phyloP scores from a whole-genome alignment of 2,888 invertebrate species.

The Apotomis betuletana region DNA sequence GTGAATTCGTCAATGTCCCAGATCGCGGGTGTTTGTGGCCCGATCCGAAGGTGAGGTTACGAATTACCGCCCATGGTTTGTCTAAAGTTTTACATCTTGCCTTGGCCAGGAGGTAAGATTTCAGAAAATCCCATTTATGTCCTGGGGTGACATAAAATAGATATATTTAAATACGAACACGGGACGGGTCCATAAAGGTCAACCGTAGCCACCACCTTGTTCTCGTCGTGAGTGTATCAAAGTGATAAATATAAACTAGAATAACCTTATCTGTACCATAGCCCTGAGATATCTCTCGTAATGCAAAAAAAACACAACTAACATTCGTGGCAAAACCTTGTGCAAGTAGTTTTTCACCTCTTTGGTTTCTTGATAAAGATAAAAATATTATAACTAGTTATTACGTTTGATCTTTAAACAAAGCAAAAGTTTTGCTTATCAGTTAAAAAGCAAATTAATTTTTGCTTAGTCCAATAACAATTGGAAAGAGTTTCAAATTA shows the following conservation, averaged over 20 bases:
- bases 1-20: too few species aligned
- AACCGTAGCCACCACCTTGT: slow-evolving; percentile 19
- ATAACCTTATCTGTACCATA: slow-evolving; percentile 1
- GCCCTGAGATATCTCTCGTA: slow-evolving; percentile 16
- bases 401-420: slow-evolving; percentile 2
- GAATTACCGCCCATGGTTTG: too few species aligned
- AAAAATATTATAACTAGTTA: neutral
- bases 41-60: too few species aligned
- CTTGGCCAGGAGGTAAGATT: too few species aligned
- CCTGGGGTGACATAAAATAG: neutral
- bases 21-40: too few species aligned
- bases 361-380: slow-evolving; percentile 3
- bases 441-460: slow-evolving; percentile 26
- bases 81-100: too few species aligned
- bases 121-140: too few species aligned
- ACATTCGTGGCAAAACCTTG: slow-evolving; percentile 5
- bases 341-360: neutral
- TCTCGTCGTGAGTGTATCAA: slow-evolving; percentile 14
- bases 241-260: slow-evolving; percentile 12
- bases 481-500: slow-evolving; percentile 5
- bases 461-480: slow-evolving; percentile 13
- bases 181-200: slow-evolving; percentile 6
- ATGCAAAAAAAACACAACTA: slow-evolving; percentile 13
- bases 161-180: neutral
- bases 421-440: slow-evolving; percentile 19